Evolutionary conservation across 2,113 vertebrate species (phyloP).

Genomic region (Rhynchomys soricoides): DNA sequence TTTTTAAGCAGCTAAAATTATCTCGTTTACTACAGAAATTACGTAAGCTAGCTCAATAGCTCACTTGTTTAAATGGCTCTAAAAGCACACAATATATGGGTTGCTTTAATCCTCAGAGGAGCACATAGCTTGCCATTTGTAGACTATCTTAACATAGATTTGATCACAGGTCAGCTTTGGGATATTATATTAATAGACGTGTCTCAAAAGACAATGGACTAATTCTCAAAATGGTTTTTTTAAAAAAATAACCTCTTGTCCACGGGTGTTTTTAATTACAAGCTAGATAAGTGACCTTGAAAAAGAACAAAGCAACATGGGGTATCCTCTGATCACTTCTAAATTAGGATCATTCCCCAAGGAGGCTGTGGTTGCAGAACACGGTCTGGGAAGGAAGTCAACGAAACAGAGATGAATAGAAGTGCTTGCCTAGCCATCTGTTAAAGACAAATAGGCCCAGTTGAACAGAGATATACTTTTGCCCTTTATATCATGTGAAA

Average conservation of each 20-base stretch:
- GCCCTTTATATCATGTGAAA: conserved; percentile 42
- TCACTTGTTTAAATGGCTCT: not conserved
- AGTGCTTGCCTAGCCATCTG: conserved; percentile 1
- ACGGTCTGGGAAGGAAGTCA: conserved; percentile 39
- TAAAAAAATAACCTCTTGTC: not conserved
- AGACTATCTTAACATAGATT: not conserved
- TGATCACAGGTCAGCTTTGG: not conserved
- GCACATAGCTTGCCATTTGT: not conserved
- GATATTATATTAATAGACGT: not conserved
- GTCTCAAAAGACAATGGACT: not conserved
- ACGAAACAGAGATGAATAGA: conserved; percentile 2
- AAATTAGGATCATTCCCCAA: not conserved
- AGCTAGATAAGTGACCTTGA: not conserved
- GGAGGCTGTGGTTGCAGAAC: not conserved
- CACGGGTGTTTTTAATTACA: conserved; percentile 12
- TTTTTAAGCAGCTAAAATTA: not conserved
- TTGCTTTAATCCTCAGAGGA: not conserved
- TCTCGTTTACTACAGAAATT: not conserved
- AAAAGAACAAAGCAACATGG: not conserved
- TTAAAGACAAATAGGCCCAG: conserved; percentile 14
- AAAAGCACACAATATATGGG: not conserved
- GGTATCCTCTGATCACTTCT: conserved; percentile 10
- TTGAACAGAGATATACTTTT: conserved; percentile 40
- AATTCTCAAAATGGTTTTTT: not conserved
- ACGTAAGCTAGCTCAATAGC: not conserved